These are phyloP conservation scores for Cantharis nigra DNA, from an alignment of 2,888 invertebrate species.

Conservation along the genomic window DNA sequence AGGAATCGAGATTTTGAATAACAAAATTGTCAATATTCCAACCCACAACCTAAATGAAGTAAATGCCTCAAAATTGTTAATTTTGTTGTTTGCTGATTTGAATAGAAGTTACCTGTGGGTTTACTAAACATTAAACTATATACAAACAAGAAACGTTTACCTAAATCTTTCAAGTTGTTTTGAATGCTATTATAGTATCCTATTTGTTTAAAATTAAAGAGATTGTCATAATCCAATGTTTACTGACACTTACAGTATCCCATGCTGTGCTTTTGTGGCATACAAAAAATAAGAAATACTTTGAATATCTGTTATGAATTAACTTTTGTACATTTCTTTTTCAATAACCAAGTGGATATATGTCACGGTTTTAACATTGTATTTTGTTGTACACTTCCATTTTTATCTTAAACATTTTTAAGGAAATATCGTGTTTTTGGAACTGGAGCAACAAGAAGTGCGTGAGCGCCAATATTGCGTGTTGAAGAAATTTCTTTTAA, in stretches of 20 bases:
- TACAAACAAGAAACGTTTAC: slow-evolving; percentile 12
- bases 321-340: neutral
- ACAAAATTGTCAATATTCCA: no score
- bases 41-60: neutral
- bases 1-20: no score
- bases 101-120: slow-evolving; percentile 29
- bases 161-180: slow-evolving; percentile 19
- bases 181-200: slow-evolving; percentile 10
- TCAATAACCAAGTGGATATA: neutral
- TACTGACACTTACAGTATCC: slow-evolving; percentile 35
- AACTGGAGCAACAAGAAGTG: neutral
- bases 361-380: neutral
- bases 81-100: neutral
- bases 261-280: slow-evolving; percentile 35
- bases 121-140: slow-evolving; percentile 12
- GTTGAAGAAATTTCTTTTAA: neutral
- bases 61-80: neutral
- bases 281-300: slow-evolving; percentile 1
- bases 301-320: slow-evolving; percentile 1
- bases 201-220: slow-evolving; percentile 37
- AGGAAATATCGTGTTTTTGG: neutral
- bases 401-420: neutral
- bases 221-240: slow-evolving; percentile 44
- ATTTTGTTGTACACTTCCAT: neutral
- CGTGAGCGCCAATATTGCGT: neutral